Base-by-base conservation (phyloP, 2,113 vertebrate species). In the Danionella cerebrum region DNA sequence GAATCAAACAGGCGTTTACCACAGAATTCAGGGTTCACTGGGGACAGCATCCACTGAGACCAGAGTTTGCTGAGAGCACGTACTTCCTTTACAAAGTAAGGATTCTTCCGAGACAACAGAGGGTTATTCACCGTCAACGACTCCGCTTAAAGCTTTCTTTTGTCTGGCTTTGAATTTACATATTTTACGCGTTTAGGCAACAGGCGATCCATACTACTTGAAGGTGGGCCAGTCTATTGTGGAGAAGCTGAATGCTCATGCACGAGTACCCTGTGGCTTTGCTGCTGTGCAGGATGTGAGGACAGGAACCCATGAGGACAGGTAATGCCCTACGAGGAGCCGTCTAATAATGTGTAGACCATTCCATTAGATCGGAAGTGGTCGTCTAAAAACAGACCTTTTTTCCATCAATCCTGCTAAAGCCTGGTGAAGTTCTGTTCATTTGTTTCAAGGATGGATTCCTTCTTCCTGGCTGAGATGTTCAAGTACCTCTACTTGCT, bases 381-480 rank as follows among this genome's bases (percentile, higher is more conserved):
- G n/a, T n/a, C n/a, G n/a, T n/a, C n/a, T n/a, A n/a, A n/a, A n/a
- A n/a, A n/a, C n/a, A n/a, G n/a, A n/a, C n/a, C n/a, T n/a, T n/a
- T n/a, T n/a, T n/a, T n/a, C n/a, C n/a, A n/a, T n/a, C n/a, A n/a
- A n/a, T n/a, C n/a, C n/a, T n/a, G n/a, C n/a, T n/a, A n/a, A n/a
- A n/a, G n/a, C n/a, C n/a, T n/a, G n/a, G n/a, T n/a, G n/a, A n/a
- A n/a, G n/a, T n/a, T n/a, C n/a, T n/a, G n/a, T n/a, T n/a, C n/a
- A n/a, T 24, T 51, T 41, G 2, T 42, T 57, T 71, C 24, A 22
- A 99, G 96, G 74, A 99, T 99, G 96, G 96, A 99, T 78, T 99
- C 96, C 0, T 99, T 98, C 84, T 99, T 99, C 84, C 84, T 99
- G 44, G 96, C 96, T 0, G 96, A 99, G 85, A 99, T 99, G 96